A percentile compares a stretch with the other conserved stretches of the same genome.
Evolutionary conservation across 2,888 invertebrate species (phyloP).

Genomic region (Agrotis exclamationis): DNA sequence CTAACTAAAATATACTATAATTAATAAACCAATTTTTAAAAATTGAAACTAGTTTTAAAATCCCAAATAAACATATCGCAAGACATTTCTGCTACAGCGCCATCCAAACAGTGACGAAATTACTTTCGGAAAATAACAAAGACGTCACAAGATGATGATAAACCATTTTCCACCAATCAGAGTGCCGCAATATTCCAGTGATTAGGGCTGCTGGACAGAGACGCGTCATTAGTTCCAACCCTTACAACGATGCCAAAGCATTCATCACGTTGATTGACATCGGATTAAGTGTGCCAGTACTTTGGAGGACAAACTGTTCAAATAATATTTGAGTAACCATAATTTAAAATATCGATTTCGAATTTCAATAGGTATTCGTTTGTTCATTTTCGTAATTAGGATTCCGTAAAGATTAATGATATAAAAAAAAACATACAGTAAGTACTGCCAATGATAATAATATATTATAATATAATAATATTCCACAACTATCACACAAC

Average conservation of each 20-base stretch:
- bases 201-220: constrained; percentile 53
- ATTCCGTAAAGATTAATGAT: background rate
- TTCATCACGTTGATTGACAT: constrained; percentile 60
- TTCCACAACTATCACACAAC: no score
- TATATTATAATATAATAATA: no score
- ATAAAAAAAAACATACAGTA: background rate
- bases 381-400: background rate
- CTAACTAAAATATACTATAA: no score
- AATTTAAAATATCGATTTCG: background rate
- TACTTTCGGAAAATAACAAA: constrained; percentile 34
- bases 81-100: background rate
- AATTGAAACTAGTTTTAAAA: no score
- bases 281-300: constrained; percentile 48
- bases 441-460: no score
- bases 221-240: constrained; percentile 59
- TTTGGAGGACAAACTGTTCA: constrained; percentile 43
- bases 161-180: constrained; percentile 52
- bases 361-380: background rate
- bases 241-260: constrained; percentile 43
- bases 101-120: constrained; percentile 19
- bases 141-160: constrained; percentile 46
- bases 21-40: no score
- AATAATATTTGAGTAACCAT: constrained; percentile 15
- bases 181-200: constrained; percentile 44
- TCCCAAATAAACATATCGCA: background rate